Evolutionary conservation across 2,888 invertebrate genomes (phyloP).

Genomic region (Hymenopus coronatus): DNA sequence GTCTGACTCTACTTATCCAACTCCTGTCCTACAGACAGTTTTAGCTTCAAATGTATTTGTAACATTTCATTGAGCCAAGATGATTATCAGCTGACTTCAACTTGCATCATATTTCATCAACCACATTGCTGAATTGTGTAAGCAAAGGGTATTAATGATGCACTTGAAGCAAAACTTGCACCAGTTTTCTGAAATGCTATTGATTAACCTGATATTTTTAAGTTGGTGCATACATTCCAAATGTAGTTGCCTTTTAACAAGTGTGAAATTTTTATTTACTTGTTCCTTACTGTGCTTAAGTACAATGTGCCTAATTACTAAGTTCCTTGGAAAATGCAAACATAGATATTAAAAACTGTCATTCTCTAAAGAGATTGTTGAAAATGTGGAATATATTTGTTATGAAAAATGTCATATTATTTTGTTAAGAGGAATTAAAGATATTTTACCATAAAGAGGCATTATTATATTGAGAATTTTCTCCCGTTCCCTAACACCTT

Average conservation of each 20-base stretch:
- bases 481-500: not conserved
- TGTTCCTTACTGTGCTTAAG: not conserved
- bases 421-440: not conserved
- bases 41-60: too few species aligned
- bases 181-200: too few species aligned
- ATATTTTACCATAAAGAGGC: not conserved
- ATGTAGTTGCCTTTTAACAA: not conserved
- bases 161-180: too few species aligned
- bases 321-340: not conserved
- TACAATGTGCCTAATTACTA: not conserved
- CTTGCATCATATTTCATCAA: too few species aligned
- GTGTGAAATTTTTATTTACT: not conserved
- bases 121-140: too few species aligned
- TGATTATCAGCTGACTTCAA: too few species aligned
- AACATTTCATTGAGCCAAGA: too few species aligned
- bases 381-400: not conserved
- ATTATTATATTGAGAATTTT: not conserved
- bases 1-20: too few species aligned
- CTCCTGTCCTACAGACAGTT: too few species aligned
- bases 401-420: not conserved
- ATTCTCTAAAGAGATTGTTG: not conserved
- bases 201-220: too few species aligned
- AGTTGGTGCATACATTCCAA: too few species aligned
- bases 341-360: not conserved
- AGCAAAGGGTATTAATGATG: too few species aligned